These are phyloP conservation scores for Recurvirostra avosetta DNA, from an alignment of 2,113 vertebrate species.

Conservation along the genomic window DNA sequence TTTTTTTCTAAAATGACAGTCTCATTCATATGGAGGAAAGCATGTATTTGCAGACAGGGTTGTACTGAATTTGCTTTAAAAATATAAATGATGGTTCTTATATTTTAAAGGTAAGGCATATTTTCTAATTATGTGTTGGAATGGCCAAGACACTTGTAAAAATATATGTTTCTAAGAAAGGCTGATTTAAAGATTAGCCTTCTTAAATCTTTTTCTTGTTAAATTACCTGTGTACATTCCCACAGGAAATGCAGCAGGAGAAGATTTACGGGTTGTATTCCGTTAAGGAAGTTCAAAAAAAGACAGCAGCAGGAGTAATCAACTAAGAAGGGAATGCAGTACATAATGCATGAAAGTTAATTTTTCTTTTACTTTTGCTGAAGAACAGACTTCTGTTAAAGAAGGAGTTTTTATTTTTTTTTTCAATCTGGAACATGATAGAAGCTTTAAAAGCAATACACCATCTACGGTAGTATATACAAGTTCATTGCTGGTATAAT, in stretches of 20 bases:
- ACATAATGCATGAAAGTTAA: not conserved
- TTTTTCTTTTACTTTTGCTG: not conserved
- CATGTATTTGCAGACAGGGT: not conserved
- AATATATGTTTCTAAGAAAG: not conserved
- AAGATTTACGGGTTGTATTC: not conserved
- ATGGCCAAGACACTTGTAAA: not conserved
- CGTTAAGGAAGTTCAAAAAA: not conserved
- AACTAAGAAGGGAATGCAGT: not conserved
- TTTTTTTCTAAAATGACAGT: not conserved
- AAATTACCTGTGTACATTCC: not conserved
- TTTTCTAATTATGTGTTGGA: not conserved
- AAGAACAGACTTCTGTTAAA: not conserved
- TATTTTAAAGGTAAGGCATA: not conserved
- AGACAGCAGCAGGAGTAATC: not conserved
- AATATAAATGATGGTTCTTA: not conserved
- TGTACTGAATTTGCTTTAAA: not conserved
- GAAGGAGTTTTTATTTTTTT: not conserved
- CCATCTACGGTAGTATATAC: not conserved
- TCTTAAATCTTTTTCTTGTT: not conserved
- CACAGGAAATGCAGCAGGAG: not conserved
- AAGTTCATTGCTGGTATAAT: not conserved
- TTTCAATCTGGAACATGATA: not conserved
- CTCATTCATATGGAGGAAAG: not conserved
- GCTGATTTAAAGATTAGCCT: not conserved
- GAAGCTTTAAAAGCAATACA: not conserved